Evolutionary conservation across 2,113 vertebrate species (phyloP).

Genomic region (Elaphurus davidianus): DNA sequence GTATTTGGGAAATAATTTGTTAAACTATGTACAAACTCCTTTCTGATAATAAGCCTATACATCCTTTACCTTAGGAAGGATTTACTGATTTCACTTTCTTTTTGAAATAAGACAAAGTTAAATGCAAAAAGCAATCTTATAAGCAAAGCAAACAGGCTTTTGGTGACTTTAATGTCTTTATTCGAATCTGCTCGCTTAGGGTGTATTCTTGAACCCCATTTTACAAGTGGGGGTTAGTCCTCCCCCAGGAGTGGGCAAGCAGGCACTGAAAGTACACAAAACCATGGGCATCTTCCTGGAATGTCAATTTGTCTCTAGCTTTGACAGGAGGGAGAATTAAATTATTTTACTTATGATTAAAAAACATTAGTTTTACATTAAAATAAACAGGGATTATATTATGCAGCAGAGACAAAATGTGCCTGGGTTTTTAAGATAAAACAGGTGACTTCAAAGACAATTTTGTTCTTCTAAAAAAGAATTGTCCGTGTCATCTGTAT

Average conservation of each 20-base stretch:
- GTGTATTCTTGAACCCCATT: not conserved
- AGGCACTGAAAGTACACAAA: not conserved
- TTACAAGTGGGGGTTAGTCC: accelerated
- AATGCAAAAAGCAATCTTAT: not conserved
- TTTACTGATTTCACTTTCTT: not conserved
- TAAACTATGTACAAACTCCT: not conserved
- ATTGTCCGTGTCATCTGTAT: not conserved
- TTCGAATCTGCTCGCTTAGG: not conserved
- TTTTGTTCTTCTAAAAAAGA: not conserved
- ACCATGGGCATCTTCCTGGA: not conserved
- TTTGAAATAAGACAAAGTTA: not conserved
- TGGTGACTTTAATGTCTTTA: not conserved
- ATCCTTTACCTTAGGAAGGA: not conserved
- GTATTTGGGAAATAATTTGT: not conserved
- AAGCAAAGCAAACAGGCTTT: not conserved
- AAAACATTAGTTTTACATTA: not conserved
- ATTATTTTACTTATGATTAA: not conserved
- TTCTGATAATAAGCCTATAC: not conserved
- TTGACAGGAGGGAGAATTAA: not conserved
- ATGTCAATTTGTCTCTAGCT: not conserved
- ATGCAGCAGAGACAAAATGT: not conserved
- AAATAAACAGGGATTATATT: not conserved
- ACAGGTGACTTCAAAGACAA: not conserved
- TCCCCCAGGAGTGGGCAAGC: not conserved
- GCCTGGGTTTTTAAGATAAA: not conserved